Evolutionary conservation across 2,797 vertebrate genomes (phyloP).

Genomic region (Mastacembelus armatus): DNA sequence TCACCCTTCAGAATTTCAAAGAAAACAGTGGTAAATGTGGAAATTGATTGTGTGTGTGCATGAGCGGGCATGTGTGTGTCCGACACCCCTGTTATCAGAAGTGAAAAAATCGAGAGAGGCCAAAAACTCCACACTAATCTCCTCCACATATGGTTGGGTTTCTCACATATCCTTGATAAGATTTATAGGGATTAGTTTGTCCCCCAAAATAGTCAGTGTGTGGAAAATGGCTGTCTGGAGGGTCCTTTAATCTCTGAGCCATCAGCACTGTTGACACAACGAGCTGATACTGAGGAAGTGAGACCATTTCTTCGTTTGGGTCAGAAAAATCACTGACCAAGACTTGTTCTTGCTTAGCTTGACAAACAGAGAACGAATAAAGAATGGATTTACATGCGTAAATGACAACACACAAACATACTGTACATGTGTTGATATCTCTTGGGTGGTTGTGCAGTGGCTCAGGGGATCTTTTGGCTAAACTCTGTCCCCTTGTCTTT

Average conservation of each 20-base stretch:
- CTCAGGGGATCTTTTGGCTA: constrained; percentile 16
- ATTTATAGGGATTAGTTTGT: constrained; percentile 80
- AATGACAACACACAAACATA: neutral
- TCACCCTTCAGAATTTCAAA: constrained; percentile 53
- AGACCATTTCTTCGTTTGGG: constrained; percentile 51
- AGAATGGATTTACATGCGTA: constrained; percentile 6
- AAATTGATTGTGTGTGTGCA: constrained; percentile 46
- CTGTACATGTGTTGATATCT: constrained; percentile 11
- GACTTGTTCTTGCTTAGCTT: constrained; percentile 8
- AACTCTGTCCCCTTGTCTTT: constrained; percentile 13
- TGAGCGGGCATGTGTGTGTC: constrained; percentile 20
- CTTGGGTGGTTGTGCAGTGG: constrained; percentile 15
- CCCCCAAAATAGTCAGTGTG: constrained; percentile 66
- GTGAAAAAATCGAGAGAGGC: constrained; percentile 64
- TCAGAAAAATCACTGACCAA: constrained; percentile 10
- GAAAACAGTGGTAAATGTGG: constrained; percentile 58
- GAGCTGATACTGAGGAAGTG: constrained; percentile 29
- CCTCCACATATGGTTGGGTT: constrained; percentile 74
- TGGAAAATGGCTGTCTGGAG: constrained; percentile 68
- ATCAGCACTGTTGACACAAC: constrained; percentile 63
- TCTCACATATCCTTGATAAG: constrained; percentile 77
- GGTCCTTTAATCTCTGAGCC: constrained; percentile 72
- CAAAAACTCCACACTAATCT: constrained; percentile 72
- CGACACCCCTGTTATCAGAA: constrained; percentile 60
- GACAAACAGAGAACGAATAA: constrained; percentile 15